A percentile compares a stretch with the other conserved stretches of the same genome.
These are phyloP conservation scores for Zelostemma sp. DNA, from an alignment of 1,140 invertebrate species.

Conservation along the genomic window DNA sequence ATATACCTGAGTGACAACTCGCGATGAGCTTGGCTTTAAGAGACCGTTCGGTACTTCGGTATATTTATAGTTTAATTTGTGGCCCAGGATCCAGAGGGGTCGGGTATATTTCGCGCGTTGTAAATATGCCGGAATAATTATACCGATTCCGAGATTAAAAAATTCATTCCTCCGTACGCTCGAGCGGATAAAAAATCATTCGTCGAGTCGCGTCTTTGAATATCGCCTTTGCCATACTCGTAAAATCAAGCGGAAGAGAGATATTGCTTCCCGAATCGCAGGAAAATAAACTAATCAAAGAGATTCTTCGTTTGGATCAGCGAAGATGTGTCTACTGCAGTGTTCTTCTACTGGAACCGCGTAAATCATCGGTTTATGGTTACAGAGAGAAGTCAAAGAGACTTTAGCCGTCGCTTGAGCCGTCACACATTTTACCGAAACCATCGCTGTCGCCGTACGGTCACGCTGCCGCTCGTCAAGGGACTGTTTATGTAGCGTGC, in stretches of 20 bases:
- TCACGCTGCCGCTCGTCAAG: slow-evolving; percentile 40
- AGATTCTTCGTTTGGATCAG: slow-evolving; percentile 43
- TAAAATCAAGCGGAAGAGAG: slow-evolving; percentile 46
- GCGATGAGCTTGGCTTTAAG: slow-evolving; percentile 39
- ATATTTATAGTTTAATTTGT: slow-evolving; percentile 70
- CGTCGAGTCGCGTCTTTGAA: too few relatives aligned
- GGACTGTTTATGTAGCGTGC: slow-evolving; percentile 38
- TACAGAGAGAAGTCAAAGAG: slow-evolving; percentile 61
- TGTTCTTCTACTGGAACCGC: slow-evolving; percentile 47
- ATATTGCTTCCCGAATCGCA: slow-evolving; percentile 43
- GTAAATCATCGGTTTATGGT: slow-evolving; percentile 66
- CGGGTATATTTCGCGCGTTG: slow-evolving; percentile 52
- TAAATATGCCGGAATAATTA: too few relatives aligned
- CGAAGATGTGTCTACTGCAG: slow-evolving; percentile 42
- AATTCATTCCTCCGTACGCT: too few relatives aligned
- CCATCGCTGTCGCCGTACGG: slow-evolving; percentile 47
- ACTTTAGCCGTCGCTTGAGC: slow-evolving; percentile 57
- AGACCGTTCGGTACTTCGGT: slow-evolving; percentile 51
- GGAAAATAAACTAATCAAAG: slow-evolving; percentile 51
- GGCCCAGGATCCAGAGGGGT: slow-evolving; percentile 60
- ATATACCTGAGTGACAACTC: slow-evolving; percentile 45
- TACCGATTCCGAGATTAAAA: too few relatives aligned
- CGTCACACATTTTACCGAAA: slow-evolving; percentile 66
- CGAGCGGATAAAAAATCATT: too few relatives aligned
- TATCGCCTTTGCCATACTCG: slow-evolving; percentile 17